Conservation (phyloP, 2,113 vertebrate species). For the Enhydra lutris region DNA sequence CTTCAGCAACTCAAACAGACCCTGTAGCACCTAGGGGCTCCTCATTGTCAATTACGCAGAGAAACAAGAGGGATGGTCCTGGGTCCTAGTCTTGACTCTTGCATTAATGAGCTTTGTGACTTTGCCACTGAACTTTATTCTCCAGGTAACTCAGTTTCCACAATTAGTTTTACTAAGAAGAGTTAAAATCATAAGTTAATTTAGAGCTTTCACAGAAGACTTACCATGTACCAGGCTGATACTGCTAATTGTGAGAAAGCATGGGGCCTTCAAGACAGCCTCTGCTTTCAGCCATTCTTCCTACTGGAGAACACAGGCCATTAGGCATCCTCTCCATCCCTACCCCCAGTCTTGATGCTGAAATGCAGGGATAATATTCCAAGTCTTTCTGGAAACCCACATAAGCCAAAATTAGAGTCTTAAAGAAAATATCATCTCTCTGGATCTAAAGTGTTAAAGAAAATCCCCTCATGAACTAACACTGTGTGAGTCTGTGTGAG, state of each 20-base stretch:
- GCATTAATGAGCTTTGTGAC: background rate
- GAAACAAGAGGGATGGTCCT: background rate
- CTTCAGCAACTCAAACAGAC: background rate
- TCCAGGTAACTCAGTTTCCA: background rate
- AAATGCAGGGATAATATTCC: slow-evolving; percentile 21
- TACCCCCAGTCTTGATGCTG: background rate
- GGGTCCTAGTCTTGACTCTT: background rate
- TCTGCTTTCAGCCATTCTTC: background rate
- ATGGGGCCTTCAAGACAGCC: background rate
- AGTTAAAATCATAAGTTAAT: background rate
- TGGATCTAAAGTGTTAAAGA: slow-evolving; percentile 67
- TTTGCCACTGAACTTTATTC: background rate
- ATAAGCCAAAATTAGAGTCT: background rate
- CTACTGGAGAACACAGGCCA: background rate
- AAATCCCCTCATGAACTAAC: slow-evolving; percentile 59
- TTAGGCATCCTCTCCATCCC: background rate
- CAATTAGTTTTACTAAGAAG: background rate
- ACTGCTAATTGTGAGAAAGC: background rate
- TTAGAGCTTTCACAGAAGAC: background rate
- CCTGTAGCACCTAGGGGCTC: background rate
- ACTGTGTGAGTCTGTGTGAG: slow-evolving; percentile 68
- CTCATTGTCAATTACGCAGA: background rate
- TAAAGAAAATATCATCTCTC: slow-evolving; percentile 28
- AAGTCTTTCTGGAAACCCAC: background rate
- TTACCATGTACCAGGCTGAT: background rate